Base-by-base conservation (phyloP, 1,140 invertebrate genomes). In the Drepana arcuata region DNA sequence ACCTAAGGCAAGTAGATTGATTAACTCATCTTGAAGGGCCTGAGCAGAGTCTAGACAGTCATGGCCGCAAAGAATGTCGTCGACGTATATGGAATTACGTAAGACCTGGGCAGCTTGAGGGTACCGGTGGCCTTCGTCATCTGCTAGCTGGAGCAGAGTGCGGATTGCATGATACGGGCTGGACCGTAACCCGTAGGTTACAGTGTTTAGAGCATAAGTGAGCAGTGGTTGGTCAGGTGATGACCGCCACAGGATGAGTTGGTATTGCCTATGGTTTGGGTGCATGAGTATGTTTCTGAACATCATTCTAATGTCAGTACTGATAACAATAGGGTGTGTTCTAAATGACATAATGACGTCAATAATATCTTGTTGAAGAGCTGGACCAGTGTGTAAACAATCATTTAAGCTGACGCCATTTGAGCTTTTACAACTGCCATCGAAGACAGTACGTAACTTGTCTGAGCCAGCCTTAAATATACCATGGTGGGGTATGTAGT, bases 281-380 rank as follows among this genome's bases (percentile, higher is more conserved):
- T 32, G 30, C 2, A 32, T 11, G 10, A 32, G 30, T n/a, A 32
- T 32, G 10, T 32, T 32, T 2, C 15, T 3, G 14, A 32, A 32
- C 30, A 32, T 32, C 30, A 32, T 32, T 4, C 15, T 2, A 11
- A 32, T 32, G 15, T 32, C 30, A 6, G 30, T 32, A 13, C 30
- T 32, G 30, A 32, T 16, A 5, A 16, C 30, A 6, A 32, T 15
- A 6, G 30, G 5, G 10, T 32, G 30, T 2, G 30, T 32, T 10
- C 30, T 32, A 10, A 32, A 32, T n/a, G 30, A 32, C 30, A 32
- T 32, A 15, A 32, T 15, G 14, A 32, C 18, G 30, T 32, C 30
- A n/a, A 32, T 15, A 16, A 32, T 32, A 10, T 32, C 30, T 18
- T 16, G 14, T 18, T 32, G 15, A n/a, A 32, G 30, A 2, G 30